Percentiles rank a stretch among this genome's conserved stretches.
Evolutionary conservation across 2,797 vertebrate genomes (phyloP).

Genomic region (Saxicola maurus): DNA sequence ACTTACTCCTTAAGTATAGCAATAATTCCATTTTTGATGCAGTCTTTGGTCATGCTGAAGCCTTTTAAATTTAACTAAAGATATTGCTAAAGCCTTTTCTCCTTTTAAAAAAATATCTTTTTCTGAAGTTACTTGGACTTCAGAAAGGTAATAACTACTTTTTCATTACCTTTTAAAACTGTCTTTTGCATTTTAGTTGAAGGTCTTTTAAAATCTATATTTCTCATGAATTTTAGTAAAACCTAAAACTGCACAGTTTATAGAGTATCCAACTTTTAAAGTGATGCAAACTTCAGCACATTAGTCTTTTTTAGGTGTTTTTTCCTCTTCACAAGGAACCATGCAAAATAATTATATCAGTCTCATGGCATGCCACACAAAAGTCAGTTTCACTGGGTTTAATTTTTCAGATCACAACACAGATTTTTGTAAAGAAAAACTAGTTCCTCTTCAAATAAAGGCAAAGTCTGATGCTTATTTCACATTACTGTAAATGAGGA

Average conservation of each 20-base stretch:
- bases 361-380: neutral
- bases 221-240: neutral
- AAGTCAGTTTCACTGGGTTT: neutral
- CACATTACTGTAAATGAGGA: neutral
- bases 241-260: neutral
- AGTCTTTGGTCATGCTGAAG: neutral
- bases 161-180: neutral
- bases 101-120: neutral
- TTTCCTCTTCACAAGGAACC: neutral
- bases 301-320: rapidly evolving
- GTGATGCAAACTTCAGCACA: neutral
- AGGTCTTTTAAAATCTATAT: rapidly evolving
- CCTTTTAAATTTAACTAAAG: neutral
- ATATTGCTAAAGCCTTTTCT: neutral
- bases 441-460: neutral
- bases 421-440: neutral
- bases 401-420: neutral
- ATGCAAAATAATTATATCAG: neutral
- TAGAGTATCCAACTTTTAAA: neutral
- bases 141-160: neutral
- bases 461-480: neutral
- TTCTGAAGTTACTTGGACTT: neutral
- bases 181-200: neutral
- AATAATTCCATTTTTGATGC: neutral
- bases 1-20: neutral